phyloP scores from a whole-genome alignment of 2,888 invertebrate genomes.

The Boloria euphrosyne region DNA sequence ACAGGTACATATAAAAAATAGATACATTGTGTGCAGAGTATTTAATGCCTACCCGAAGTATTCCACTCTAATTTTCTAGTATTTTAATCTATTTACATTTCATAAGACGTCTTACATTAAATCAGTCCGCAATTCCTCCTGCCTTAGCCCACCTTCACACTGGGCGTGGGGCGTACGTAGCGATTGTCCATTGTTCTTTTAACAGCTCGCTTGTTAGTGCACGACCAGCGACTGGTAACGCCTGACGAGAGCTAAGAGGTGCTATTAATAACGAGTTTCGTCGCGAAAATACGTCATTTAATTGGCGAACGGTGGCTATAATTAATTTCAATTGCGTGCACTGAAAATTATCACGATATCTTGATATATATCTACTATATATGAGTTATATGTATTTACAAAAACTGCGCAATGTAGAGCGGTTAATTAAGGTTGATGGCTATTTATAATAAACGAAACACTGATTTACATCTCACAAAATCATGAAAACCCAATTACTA shows the following conservation, averaged over 20 bases:
- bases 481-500: background rate
- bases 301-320: slow-evolving; percentile 49
- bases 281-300: slow-evolving; percentile 62
- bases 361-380: slow-evolving; percentile 7
- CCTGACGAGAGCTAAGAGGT: slow-evolving; percentile 55
- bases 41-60: too few relatives aligned
- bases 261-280: slow-evolving; percentile 64
- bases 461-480: slow-evolving; percentile 5
- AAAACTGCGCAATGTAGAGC: slow-evolving; percentile 4
- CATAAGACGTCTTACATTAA: background rate
- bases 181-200: slow-evolving; percentile 80
- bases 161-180: slow-evolving; percentile 52
- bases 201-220: slow-evolving; percentile 76
- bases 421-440: slow-evolving; percentile 10
- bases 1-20: too few relatives aligned
- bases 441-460: slow-evolving; percentile 3
- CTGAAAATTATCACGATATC: slow-evolving; percentile 26
- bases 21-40: too few relatives aligned
- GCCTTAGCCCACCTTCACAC: slow-evolving; percentile 43
- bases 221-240: slow-evolving; percentile 50
- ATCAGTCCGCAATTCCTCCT: slow-evolving; percentile 23
- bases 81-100: background rate
- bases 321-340: slow-evolving; percentile 40
- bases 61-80: too few relatives aligned
- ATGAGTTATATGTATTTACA: too few relatives aligned